These are phyloP conservation scores for Pseudanteris insignis DNA, from an alignment of 2,888 invertebrate genomes.

Conservation along the genomic window DNA sequence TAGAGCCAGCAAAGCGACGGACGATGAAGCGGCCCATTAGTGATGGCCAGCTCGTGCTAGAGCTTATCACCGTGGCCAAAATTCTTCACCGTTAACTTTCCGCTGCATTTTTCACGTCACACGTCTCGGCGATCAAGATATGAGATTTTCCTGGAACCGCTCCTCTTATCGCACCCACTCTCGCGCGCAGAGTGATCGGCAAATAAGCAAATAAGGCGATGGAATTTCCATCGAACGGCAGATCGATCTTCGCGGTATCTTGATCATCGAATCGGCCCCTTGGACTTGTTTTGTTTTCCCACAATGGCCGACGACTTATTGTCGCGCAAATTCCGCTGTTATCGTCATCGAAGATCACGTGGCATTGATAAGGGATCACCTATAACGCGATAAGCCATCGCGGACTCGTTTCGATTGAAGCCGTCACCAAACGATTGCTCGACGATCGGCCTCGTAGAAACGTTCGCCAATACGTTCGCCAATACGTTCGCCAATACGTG, in stretches of 20 bases:
- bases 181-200: constrained; percentile 19
- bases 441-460: too few species aligned
- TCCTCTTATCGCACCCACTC: constrained; percentile 18
- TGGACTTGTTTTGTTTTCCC: constrained; percentile 43
- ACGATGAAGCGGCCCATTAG: constrained; percentile 3
- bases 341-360: constrained; percentile 29
- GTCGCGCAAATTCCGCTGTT: constrained; percentile 37
- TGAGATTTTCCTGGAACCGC: constrained; percentile 13
- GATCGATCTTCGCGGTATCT: constrained; percentile 28
- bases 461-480: neutral
- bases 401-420: constrained; percentile 14
- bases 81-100: constrained; percentile 8
- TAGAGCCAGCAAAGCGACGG: constrained; percentile 1
- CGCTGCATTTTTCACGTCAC: neutral
- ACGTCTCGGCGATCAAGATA: constrained; percentile 1
- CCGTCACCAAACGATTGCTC: neutral
- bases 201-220: constrained; percentile 22
- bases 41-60: constrained; percentile 1
- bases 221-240: constrained; percentile 12
- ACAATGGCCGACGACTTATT: constrained; percentile 34
- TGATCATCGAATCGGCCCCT: constrained; percentile 36
- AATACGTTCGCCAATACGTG: constrained; percentile 6
- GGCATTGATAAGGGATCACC: constrained; percentile 32
- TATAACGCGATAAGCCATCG: constrained; percentile 26
- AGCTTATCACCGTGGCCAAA: constrained; percentile 18